phyloP scores from a whole-genome alignment of 2,888 invertebrate genomes.

The Coecobrya sp. region DNA sequence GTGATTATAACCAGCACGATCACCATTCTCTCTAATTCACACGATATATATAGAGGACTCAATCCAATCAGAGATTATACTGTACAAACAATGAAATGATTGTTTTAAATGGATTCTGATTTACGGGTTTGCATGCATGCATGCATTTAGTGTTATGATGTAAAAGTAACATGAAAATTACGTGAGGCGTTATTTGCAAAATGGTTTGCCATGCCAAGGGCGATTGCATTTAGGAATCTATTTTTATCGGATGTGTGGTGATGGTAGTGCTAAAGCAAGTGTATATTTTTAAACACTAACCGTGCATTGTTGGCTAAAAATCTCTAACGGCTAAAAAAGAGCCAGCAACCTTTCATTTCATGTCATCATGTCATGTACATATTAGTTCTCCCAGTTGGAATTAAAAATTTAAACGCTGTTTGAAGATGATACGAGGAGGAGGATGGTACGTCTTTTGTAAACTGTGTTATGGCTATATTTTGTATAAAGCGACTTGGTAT shows the following conservation, averaged over 20 bases:
- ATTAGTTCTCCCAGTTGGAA: conserved; percentile 40
- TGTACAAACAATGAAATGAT: conserved; percentile 12
- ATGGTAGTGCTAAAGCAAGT: not conserved
- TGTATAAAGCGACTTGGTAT: too few relatives aligned
- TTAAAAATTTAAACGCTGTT: conserved; percentile 19
- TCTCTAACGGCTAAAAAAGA: conserved; percentile 1
- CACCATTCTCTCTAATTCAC: conserved; percentile 34
- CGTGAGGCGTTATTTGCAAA: not conserved
- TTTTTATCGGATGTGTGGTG: conserved; percentile 6
- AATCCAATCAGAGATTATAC: not conserved
- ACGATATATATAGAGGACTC: not conserved
- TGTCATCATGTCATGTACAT: conserved; percentile 46
- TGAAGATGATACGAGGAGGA: conserved; percentile 43
- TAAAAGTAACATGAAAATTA: conserved; percentile 4
- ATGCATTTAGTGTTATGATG: not conserved
- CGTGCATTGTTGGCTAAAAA: not conserved
- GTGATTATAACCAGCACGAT: conserved; percentile 47
- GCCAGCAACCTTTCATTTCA: conserved; percentile 38
- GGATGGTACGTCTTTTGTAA: not conserved
- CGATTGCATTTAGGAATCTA: conserved; percentile 31
- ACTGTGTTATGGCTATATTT: too few relatives aligned
- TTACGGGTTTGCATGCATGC: not conserved
- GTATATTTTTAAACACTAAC: not conserved
- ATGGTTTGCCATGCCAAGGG: conserved; percentile 44
- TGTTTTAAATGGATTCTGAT: conserved; percentile 22